A percentile compares a stretch with the other conserved stretches of the same genome.
Evolutionary conservation across 2,113 vertebrate genomes (phyloP).

Genomic region (Nerophis ophidion): DNA sequence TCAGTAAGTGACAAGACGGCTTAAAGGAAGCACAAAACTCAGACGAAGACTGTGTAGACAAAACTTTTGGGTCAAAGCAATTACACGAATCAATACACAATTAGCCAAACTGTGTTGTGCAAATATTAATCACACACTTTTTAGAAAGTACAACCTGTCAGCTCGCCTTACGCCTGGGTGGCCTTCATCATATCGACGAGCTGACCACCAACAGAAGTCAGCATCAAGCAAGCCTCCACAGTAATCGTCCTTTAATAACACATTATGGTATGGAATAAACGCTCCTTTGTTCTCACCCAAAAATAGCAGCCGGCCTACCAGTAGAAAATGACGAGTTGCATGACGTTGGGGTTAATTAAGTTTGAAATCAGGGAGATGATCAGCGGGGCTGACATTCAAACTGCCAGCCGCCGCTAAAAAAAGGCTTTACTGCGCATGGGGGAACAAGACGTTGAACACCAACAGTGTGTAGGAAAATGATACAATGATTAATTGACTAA

Average conservation of each 20-base stretch:
- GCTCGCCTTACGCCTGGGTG: not conserved
- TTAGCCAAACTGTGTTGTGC: not conserved
- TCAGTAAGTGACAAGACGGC: not conserved
- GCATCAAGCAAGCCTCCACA: not conserved
- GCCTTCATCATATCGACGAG: not conserved
- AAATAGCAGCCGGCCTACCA: not conserved
- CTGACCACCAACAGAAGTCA: not conserved
- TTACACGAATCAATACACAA: conserved; percentile 4
- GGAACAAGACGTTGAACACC: not conserved
- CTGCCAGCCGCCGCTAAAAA: conserved; percentile 20
- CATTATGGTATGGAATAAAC: not conserved
- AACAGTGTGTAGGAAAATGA: not conserved
- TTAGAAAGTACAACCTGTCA: not conserved
- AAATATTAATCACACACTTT: conserved; percentile 1
- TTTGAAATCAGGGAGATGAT: conserved; percentile 70
- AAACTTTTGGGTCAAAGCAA: conserved; percentile 2
- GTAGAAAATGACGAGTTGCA: conserved; percentile 21
- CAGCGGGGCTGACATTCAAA: conserved; percentile 57
- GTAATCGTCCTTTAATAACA: not conserved
- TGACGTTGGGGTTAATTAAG: conserved; percentile 66
- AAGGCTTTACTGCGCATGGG: not conserved
- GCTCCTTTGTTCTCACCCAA: not conserved
- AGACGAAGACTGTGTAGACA: not conserved
- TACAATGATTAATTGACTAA: no score
- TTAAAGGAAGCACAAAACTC: not conserved